Percentiles rank a stretch among this genome's conserved stretches.
Conservation (phyloP, 2,888 invertebrate species). For the Doris montereyensis region DNA sequence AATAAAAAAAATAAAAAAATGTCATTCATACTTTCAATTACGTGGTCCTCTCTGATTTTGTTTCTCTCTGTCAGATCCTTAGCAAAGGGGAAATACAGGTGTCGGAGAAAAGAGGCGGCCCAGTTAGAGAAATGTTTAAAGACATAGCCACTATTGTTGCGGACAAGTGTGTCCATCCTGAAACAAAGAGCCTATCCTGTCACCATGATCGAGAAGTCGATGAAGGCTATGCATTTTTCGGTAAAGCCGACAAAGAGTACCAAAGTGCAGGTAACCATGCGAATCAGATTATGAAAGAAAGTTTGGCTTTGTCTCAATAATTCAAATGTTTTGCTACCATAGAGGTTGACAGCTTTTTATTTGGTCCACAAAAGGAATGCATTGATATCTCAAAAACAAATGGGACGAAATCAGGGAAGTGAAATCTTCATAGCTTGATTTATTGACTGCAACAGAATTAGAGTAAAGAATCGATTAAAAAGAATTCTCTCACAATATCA, state of each 20-base stretch:
- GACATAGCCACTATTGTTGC: conserved; percentile 93
- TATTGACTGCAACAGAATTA: too few species aligned
- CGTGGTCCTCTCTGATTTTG: too few species aligned
- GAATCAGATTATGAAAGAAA: too few species aligned
- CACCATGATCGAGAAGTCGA: conserved; percentile 96
- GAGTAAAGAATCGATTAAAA: too few species aligned
- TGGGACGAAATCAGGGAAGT: too few species aligned
- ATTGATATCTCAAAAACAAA: too few species aligned
- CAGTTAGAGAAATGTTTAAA: conserved; percentile 89
- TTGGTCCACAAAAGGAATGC: too few species aligned
- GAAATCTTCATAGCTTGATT: too few species aligned
- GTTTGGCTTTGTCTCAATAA: too few species aligned
- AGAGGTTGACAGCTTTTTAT: too few species aligned
- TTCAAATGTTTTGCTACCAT: too few species aligned
- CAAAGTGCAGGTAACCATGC: conserved; percentile 92
- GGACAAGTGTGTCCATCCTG: conserved; percentile 97
- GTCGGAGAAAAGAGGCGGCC: conserved; percentile 94
- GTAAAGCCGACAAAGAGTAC: conserved; percentile 94
- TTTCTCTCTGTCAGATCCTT: conserved; percentile 75
- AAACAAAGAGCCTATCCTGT: conserved; percentile 96
- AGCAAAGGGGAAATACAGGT: conserved; percentile 93
- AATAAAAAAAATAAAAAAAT: neutral
- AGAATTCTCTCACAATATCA: too few species aligned
- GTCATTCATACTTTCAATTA: conserved; percentile 21
- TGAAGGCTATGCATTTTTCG: conserved; percentile 96